Evolutionary conservation across 2,888 invertebrate genomes (phyloP).

Genomic region (Chrysodeixis includens): DNA sequence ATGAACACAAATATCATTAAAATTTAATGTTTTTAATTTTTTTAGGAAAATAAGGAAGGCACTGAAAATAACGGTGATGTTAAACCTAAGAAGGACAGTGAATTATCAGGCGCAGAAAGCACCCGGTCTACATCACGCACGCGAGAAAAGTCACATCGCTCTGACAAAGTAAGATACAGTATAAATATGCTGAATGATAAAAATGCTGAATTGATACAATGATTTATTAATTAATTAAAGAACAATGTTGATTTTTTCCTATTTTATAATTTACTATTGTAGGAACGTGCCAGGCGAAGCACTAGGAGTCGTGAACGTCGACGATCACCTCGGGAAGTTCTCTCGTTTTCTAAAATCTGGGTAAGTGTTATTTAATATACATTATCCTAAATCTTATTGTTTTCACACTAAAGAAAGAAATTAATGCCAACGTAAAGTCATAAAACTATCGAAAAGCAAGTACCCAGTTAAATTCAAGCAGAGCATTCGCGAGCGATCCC

Average conservation of each 20-base stretch:
- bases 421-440: no score
- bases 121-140: constrained; percentile 76
- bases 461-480: no score
- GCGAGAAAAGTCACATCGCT: constrained; percentile 83
- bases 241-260: no score
- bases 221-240: no score
- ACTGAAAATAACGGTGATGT: constrained; percentile 68
- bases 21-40: constrained; percentile 7
- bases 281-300: constrained; percentile 77
- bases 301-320: constrained; percentile 85
- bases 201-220: no score
- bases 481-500: no score
- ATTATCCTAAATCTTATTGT: neutral
- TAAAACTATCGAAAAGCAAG: no score
- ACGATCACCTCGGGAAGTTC: constrained; percentile 90
- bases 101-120: constrained; percentile 79
- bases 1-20: constrained; percentile 28
- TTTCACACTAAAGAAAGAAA: neutral
- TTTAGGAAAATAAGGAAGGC: constrained; percentile 80
- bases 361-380: no score
- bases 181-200: neutral
- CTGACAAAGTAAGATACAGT: constrained; percentile 79
- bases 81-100: constrained; percentile 83
- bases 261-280: neutral
- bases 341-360: constrained; percentile 95